Percentiles rank a stretch among this genome's conserved stretches.
phyloP scores from a whole-genome alignment of 2,888 invertebrate species.

The Nomada fabriciana region DNA sequence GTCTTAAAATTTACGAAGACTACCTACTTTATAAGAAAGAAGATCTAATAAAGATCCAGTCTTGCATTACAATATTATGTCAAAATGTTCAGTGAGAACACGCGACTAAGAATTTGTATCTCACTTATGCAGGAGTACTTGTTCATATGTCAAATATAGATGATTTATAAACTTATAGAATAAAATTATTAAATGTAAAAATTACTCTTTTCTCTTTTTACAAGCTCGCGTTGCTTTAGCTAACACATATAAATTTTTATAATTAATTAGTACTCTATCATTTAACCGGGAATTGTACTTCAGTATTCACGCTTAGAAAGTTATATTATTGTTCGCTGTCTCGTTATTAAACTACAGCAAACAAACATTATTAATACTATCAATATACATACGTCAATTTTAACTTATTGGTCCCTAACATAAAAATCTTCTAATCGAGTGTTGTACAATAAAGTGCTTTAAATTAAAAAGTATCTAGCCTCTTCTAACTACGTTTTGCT shows the following conservation, averaged over 20 bases:
- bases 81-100: slow-evolving; percentile 60
- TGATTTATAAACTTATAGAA: slow-evolving; percentile 54
- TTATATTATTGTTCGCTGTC: slow-evolving; percentile 53
- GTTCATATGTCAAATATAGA: slow-evolving; percentile 43
- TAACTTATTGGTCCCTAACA: slow-evolving; percentile 73
- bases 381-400: slow-evolving; percentile 60
- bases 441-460: slow-evolving; percentile 82
- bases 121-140: slow-evolving; percentile 50
- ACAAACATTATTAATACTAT: slow-evolving; percentile 59
- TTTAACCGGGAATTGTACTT: slow-evolving; percentile 71
- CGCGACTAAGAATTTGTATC: slow-evolving; percentile 61
- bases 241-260: slow-evolving; percentile 59
- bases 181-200: slow-evolving; percentile 58
- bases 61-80: slow-evolving; percentile 71
- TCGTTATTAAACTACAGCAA: slow-evolving; percentile 44
- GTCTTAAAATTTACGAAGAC: slow-evolving; percentile 56
- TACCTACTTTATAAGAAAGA: slow-evolving; percentile 61
- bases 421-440: slow-evolving; percentile 68
- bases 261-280: slow-evolving; percentile 54
- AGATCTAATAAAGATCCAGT: slow-evolving; percentile 70
- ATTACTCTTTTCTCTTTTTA: slow-evolving; percentile 57
- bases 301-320: slow-evolving; percentile 54
- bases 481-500: slow-evolving; percentile 80
- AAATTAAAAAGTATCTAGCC: slow-evolving; percentile 82
- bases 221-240: slow-evolving; percentile 46